phyloP scores from a whole-genome alignment of 2,797 vertebrate species.

The Enteromius viviparus region DNA sequence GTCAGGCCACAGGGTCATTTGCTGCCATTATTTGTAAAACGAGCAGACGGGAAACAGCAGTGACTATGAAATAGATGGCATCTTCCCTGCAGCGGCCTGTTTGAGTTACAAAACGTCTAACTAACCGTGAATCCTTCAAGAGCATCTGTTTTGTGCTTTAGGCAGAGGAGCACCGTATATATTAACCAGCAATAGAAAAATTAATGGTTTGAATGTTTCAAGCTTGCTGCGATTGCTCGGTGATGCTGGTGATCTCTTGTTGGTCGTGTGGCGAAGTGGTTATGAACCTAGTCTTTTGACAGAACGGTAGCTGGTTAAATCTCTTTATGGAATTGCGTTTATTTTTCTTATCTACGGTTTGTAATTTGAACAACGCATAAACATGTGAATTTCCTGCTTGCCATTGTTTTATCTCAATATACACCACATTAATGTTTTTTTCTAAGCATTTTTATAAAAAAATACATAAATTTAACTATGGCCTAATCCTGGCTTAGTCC shows the following conservation, averaged over 20 bases:
- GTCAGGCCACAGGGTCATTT: slow-evolving; percentile 58
- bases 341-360: not conserved
- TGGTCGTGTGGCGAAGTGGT: not conserved
- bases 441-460: too few relatives aligned
- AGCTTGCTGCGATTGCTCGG: too few relatives aligned
- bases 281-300: not conserved
- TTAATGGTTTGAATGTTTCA: not conserved
- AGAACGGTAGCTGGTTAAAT: not conserved
- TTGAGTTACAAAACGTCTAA: not conserved
- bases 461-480: too few relatives aligned
- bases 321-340: not conserved
- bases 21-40: slow-evolving; percentile 72
- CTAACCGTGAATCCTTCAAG: not conserved
- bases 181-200: slow-evolving; percentile 1
- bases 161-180: not conserved
- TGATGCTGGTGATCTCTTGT: not conserved
- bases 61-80: slow-evolving; percentile 59
- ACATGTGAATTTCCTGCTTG: not conserved
- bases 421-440: too few relatives aligned
- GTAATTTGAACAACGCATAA: not conserved
- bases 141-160: not conserved
- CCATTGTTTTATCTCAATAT: too few relatives aligned
- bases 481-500: too few relatives aligned
- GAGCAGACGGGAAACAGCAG: slow-evolving; percentile 68
- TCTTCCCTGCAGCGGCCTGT: slow-evolving; percentile 22